Evolutionary conservation across 1,140 invertebrate genomes (phyloP), one percentile per base, ranked within the genome.

Genomic region (Leptinotarsa defecta): DNA sequence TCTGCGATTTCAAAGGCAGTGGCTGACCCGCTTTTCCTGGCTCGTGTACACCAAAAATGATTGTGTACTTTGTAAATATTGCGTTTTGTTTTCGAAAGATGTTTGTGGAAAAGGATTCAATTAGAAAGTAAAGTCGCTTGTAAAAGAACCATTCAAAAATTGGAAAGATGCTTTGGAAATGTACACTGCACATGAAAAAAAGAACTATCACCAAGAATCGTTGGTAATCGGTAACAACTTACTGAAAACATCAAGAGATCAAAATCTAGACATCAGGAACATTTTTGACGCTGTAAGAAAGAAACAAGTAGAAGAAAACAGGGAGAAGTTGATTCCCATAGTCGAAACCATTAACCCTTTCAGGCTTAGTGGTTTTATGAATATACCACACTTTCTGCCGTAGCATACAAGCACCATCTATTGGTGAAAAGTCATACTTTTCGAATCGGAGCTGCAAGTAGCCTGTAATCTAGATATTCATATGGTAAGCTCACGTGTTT

Each of bases 31-130:
- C 15, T 76, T 48, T 27, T 17, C 19, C 2, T 76, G 74, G 69
- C 20, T 76, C 0, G 62, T 48, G 15, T 76, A 76, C 57, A 63
- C 34, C 11, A 17, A 34, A 27, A 8, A 65, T 17, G 61, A 72
- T 13, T 70, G 69, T 17, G 70, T 70, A 11, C 67, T 67, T 5
- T 72, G 74, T 43, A 71, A 67, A 72, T 67, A 22, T 52, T 72
- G 74, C 63, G 74, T 76, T 11, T 48, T 72, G 4, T 72, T 72
- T 65, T 24, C 8, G 64, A 17, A 27, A 11, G 13, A 43, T 62
- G 22, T 27, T 15, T 17, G 4, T 65, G 52, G 62, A 20, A 48
- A 57, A 19, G 62, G 17, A 20, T 27, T 27, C 8, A 48, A 61
- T 61, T 20, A 69, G 43, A 15, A 17, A 17, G 19, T 34, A 52